Evolutionary conservation across 2,888 invertebrate species (phyloP), one percentile per base, ranked within the genome.

Genomic region (Monochamus alternatus): DNA sequence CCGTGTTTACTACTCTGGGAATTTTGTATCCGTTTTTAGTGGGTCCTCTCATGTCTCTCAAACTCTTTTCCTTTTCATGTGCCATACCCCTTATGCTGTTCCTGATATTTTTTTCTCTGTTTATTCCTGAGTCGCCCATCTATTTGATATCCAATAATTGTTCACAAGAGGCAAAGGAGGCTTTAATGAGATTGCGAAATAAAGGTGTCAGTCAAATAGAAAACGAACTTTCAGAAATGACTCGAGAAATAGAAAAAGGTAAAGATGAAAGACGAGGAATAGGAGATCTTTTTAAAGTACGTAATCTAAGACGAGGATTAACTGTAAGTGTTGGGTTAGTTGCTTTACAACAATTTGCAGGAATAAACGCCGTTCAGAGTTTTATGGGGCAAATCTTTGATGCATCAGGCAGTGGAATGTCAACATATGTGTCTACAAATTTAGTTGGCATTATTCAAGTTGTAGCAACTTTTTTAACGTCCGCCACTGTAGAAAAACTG

Each of bases 341-440:
- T 94, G 92, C 95, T 85, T 94, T 95, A 88, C 95, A 95, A 84
- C 95, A 95, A 87, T 92, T 94, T 85, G 93, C 94, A 73, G 95
- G 95, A 76, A 92, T 95, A 81, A 95, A 95, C 88, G 95, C 94
- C 0, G 94, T 95, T 77, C 93, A 95, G 81, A 95, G 95, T 88
- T 95, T 94, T 86, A 93, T 94, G 3, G 92, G 92, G 76, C 90
- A 91, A 67, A 95, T 96, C 82, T 94, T 95, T 87, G 82, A 90
- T 58, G 93, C 93, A 3, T 93, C 95, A 10, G 94, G 94, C 43
- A 93, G 93, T 76, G 68, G 63, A 43, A 89, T 95, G 75, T 84
- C 91, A 78, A 90, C 94, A 0, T 90, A 91, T 12, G 84, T 93
- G 9, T 93, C 94, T 12, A 92, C 95, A 14, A 94, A 96, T 77